Conservation (phyloP, 2,797 vertebrate species). For the Austrolebias charrua region DNA sequence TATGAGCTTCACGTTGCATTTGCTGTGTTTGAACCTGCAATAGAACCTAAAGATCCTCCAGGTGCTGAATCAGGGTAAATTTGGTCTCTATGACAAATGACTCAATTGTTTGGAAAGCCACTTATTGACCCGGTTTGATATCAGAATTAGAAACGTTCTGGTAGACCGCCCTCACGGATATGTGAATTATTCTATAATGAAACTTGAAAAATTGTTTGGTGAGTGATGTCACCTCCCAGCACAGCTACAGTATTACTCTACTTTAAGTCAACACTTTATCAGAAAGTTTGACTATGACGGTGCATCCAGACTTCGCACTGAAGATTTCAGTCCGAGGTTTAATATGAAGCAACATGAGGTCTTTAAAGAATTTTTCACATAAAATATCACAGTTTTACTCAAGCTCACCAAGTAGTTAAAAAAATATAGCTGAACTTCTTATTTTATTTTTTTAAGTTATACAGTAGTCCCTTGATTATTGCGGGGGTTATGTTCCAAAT, state of each 20-base stretch:
- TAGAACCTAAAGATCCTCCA: slow-evolving; percentile 20
- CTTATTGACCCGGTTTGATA: slow-evolving; percentile 47
- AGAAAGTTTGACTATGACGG: neutral
- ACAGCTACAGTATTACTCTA: neutral
- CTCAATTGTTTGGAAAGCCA: slow-evolving; percentile 21
- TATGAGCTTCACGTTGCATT: slow-evolving; percentile 32
- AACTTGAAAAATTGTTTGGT: neutral
- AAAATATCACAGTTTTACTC: too few species aligned
- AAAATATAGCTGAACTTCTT: too few species aligned
- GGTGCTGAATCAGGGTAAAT: slow-evolving; percentile 38
- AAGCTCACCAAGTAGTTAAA: too few species aligned
- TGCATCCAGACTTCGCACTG: too few species aligned
- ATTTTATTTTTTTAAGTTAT: too few species aligned
- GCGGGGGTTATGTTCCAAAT: too few species aligned
- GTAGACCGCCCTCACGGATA: neutral
- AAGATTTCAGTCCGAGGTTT: too few species aligned
- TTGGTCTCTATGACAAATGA: slow-evolving; percentile 38
- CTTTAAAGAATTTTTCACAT: too few species aligned
- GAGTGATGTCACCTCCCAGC: neutral
- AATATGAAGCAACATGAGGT: too few species aligned
- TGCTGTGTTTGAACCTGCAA: slow-evolving; percentile 13
- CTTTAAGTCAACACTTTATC: neutral
- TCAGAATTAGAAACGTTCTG: slow-evolving; percentile 5
- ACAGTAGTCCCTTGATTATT: too few species aligned
- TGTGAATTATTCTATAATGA: slow-evolving; percentile 4